Base-by-base conservation (phyloP, 2,797 vertebrate species). In the Urocyon cinereoargenteus region DNA sequence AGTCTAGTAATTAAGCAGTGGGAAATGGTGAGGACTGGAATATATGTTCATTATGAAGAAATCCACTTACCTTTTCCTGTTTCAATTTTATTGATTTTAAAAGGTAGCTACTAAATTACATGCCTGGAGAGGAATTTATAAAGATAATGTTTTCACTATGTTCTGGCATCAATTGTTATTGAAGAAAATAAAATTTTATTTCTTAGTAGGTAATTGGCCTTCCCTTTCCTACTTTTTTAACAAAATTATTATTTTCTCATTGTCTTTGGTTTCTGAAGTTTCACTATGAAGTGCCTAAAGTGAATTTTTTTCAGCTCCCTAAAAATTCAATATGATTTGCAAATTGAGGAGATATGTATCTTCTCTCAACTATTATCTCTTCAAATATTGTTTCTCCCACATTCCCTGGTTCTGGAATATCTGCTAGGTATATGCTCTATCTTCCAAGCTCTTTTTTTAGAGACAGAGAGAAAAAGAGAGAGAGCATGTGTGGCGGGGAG, bases 251-350 rank as follows among this genome's bases (percentile, higher is more conserved):
- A 45, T 90, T 90, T 78, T 73, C 61, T 78, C 72, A 77, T 45
- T 49, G 24, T 34, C 34, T 90, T 91, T 79, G 11, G 14, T 78
- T 97, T 95, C 62, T 82, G 34, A 93, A 86, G 68, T 75, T 89
- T 86, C 40, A 79, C 21, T 81, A 28, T 64, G 6, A 45, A 51
- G 4, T 82, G 18, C 53, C 11, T 91, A 49, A 15, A 28, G 21
- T 70, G 61, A 6, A 87, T 78, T 61, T 92, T 53, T 95, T 61
- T 90, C 24, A 93, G 55, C 21, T n/a, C 83, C 49, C 12, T 78
- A 78, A 82, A 57, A 77, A 45, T 55, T 62, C 4, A 55, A 2
- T 89, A 28, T 83, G 8, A 77, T 86, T 95, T 77, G 55, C 53
- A 93, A 78, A 78, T 49, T 93, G 51, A 84, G 4, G 3, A 49